These are phyloP conservation scores for Megalurothrips usitatus DNA, from an alignment of 2,888 invertebrate genomes.

Conservation along the genomic window DNA sequence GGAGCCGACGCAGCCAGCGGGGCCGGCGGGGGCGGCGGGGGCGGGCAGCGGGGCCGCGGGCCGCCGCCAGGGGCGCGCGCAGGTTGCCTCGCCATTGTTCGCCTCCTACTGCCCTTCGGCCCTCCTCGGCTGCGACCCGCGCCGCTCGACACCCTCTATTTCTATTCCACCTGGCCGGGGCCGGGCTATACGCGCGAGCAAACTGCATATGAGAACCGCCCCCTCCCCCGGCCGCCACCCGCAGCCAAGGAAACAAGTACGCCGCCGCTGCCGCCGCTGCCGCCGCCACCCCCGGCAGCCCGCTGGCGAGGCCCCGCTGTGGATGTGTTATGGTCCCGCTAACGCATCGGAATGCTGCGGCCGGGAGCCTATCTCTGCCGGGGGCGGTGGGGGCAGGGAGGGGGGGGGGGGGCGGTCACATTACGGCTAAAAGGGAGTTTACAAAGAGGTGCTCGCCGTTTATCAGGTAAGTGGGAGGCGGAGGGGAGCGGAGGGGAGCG, in stretches of 20 bases:
- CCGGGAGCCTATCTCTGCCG: background rate
- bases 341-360: too few relatives aligned
- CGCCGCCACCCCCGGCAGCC: too few relatives aligned
- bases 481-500: background rate
- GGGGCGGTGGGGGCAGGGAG: background rate
- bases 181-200: background rate
- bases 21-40: background rate
- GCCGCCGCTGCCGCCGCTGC: too few relatives aligned
- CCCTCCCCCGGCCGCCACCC: too few relatives aligned
- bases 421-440: conserved; percentile 26
- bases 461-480: conserved; percentile 9
- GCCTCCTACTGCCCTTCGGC: too few relatives aligned
- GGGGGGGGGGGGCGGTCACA: background rate
- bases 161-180: background rate
- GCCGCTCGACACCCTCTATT: background rate
- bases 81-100: background rate
- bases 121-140: too few relatives aligned
- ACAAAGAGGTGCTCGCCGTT: conserved; percentile 25
- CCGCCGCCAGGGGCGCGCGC: background rate
- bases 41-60: background rate
- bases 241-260: too few relatives aligned
- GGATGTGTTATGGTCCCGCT: too few relatives aligned
- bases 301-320: too few relatives aligned
- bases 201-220: conserved; percentile 1
- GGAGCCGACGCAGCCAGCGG: too few relatives aligned